Conservation (phyloP, 1,140 invertebrate genomes). For the Lepidurus packardi region DNA sequence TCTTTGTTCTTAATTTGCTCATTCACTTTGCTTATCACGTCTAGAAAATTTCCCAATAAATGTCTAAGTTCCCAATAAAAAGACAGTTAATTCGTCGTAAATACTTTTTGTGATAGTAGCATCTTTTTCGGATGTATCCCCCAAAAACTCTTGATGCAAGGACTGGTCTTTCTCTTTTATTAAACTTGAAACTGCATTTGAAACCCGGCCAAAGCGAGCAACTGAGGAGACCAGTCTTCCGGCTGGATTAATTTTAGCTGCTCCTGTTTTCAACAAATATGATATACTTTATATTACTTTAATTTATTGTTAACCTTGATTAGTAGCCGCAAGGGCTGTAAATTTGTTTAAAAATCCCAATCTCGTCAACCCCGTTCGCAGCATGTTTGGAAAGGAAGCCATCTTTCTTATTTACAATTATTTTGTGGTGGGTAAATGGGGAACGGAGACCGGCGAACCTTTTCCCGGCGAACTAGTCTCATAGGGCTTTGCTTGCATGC, state of each 20-base stretch:
- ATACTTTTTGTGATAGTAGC: constrained; percentile 24
- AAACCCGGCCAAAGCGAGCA: neutral
- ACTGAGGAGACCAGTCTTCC: neutral
- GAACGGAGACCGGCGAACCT: too few species aligned
- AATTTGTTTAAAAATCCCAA: neutral
- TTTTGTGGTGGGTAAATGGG: neutral
- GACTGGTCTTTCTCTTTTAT: neutral
- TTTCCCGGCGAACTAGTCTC: too few species aligned
- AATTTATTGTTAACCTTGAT: neutral
- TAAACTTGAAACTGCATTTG: neutral
- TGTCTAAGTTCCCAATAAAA: too few species aligned
- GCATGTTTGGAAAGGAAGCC: constrained; percentile 1
- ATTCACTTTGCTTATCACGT: constrained; percentile 54
- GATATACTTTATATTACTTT: neutral
- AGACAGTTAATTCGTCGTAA: neutral
- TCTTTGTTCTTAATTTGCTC: constrained; percentile 49
- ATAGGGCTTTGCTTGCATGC: too few species aligned
- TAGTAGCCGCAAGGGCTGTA: neutral
- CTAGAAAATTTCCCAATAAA: constrained; percentile 37
- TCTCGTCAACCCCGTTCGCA: neutral
- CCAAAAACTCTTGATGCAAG: constrained; percentile 27
- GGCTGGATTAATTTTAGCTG: neutral
- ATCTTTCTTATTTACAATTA: neutral
- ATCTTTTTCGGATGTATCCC: constrained; percentile 23
- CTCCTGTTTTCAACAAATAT: neutral